Base-by-base conservation (phyloP, 1,140 invertebrate species). In the Trichomalopsis sarcophagae region DNA sequence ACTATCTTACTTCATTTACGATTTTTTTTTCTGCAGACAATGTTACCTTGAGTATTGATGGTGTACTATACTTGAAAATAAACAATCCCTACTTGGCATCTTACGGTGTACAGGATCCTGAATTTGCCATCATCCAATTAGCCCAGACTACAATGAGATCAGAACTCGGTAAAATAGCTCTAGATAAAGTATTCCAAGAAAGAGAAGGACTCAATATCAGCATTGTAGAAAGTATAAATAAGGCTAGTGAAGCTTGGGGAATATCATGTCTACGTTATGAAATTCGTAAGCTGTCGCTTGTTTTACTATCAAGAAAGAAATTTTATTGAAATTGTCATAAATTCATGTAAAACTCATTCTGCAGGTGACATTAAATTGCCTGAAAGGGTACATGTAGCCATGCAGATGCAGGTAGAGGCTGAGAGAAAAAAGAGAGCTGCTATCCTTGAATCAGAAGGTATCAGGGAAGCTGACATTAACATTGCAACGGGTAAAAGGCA, bases 391-490 rank as follows among this genome's bases (percentile, higher is more conserved):
- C 98, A 99, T 90, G 98, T 99, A 94, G 99, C 99, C 7, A 99
- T 99, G 99, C 99, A 99, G 93, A 99, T 99, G 98, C 99, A 99
- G 94, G 98, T 99, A 0, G 99, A 99, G 94, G 99, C 99, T 0
- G 99, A 99, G 92, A 93, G 99, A 78, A 97, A 97, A 90, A 99
- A 99, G 93, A 94, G 99, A 90, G 99, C 99, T 0, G 96, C 97
- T 21, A 98, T 99, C 91, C 94, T 99, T 84, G 98, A 99, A 93
- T 99, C 98, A 0, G 99, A 99, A 94, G 98, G 98, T 91, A 94
- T 96, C 2, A 94, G 98, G 82, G 98, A 98, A 90, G 98, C 98
- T 6, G 98, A 99, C 84, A 99, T 99, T 71, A 99, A 99, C 94
- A 96, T 99, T 50, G 99, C 99, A 0, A 98, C 99, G 92, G 99